Evolutionary conservation across 2,888 invertebrate genomes (phyloP).

Genomic region (Heteromyza rotundicornis): DNA sequence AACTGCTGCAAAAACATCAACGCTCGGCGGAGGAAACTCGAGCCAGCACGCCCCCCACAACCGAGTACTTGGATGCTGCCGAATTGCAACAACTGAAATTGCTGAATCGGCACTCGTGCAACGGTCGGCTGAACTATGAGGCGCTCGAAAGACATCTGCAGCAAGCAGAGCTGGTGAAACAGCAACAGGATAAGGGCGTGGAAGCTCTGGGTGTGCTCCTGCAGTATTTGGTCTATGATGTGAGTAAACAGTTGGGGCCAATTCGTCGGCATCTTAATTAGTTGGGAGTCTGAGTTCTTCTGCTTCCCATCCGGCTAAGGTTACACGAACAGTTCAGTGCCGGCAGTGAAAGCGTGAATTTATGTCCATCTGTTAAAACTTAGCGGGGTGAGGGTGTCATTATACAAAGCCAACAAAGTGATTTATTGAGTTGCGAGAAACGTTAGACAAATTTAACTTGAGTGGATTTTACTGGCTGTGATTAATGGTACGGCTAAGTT

Average conservation of each 20-base stretch:
- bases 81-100: constrained; percentile 36
- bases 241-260: constrained; percentile 65
- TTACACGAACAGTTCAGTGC: too few species aligned
- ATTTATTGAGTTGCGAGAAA: too few species aligned
- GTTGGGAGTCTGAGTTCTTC: too few species aligned
- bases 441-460: too few species aligned
- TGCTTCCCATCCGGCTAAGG: too few species aligned
- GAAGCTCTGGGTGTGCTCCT: constrained; percentile 85
- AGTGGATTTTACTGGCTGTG: too few species aligned
- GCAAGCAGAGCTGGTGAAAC: constrained; percentile 33
- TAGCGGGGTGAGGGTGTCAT: too few species aligned
- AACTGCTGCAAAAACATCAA: constrained; percentile 31
- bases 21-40: constrained; percentile 26
- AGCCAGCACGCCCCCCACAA: constrained; percentile 1
- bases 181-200: constrained; percentile 68
- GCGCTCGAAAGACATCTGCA: constrained; percentile 39
- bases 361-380: too few species aligned
- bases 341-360: too few species aligned
- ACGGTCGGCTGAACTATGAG: constrained; percentile 44
- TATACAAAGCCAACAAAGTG: too few species aligned
- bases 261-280: too few species aligned
- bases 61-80: constrained; percentile 22
- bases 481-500: too few species aligned
- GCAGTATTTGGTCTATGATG: constrained; percentile 81
- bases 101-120: constrained; percentile 50